Base-by-base conservation (phyloP, 2,797 vertebrate species). In the Micromesistius poutassou region DNA sequence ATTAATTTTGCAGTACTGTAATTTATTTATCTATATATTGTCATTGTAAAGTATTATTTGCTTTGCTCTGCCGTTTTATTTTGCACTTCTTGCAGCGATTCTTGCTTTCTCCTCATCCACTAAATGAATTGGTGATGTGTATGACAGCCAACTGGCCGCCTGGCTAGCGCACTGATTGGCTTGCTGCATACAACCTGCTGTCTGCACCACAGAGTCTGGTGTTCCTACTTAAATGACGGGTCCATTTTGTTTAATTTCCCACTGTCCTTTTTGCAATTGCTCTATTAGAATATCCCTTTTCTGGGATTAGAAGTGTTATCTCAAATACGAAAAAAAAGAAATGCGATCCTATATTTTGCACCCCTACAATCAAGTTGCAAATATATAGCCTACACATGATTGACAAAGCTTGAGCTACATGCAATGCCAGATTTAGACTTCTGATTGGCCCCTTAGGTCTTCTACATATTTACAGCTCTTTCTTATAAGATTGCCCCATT, bases 11-110 rank as follows among this genome's bases (percentile, higher is more conserved):
- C 82, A 74, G 62, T 30, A 50, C 73, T 80, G 80, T 81, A 25
- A n/a, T 36, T 80, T 73, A 72, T 55, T 46, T 75, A 25, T 13
- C 6, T 77, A 22, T 71, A 83, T 82, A 84, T 50, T 84, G 33
- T 80, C 72, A 84, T 85, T 86, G 12, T 84, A 66, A 68, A 80
- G 75, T 83, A 80, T 87, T 77, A 80, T 87, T 89, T 88, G 80
- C 80, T 85, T 91, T 82, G 89, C 90, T 88, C 74, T 77, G 87
- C 82, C 81, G 72, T 55, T 75, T 75, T 75, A 33, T 46, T 75
- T 73, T 70, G 72, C 75, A 62, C 74, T 72, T 72, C 82, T 85
- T 73, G 42, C 77, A 74, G 73, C 42, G 2, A 79, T 80, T 4
- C 74, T 83, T 68, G 70, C 33, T 85, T 83, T 5, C 72, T 80